Evolutionary conservation across 2,113 vertebrate species (phyloP).

Genomic region (Mus pahari): DNA sequence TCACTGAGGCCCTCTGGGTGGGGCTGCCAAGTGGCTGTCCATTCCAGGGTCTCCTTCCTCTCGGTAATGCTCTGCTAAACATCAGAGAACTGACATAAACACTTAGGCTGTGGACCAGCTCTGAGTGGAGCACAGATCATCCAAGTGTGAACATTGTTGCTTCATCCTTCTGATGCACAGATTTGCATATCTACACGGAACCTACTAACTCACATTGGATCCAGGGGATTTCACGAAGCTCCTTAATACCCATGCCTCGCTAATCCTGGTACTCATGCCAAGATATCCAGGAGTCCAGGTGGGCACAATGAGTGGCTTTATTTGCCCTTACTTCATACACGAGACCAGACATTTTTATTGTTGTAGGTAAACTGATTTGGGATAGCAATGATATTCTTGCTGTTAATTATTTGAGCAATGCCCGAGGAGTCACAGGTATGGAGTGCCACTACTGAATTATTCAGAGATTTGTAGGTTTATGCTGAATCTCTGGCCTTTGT

Average conservation of each 20-base stretch:
- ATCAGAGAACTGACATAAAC: constrained; percentile 38
- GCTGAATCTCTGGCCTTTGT: background rate
- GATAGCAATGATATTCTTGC: background rate
- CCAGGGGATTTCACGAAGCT: constrained; percentile 27
- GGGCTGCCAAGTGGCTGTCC: constrained; percentile 28
- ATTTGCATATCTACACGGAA: constrained; percentile 55
- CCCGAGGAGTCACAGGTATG: background rate
- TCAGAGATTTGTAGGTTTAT: background rate
- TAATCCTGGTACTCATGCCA: background rate
- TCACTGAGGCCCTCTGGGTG: constrained; percentile 33
- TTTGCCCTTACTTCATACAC: background rate
- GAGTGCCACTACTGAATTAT: background rate
- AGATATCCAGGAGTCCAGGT: background rate
- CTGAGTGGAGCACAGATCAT: constrained; percentile 68
- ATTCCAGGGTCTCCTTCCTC: constrained; percentile 52
- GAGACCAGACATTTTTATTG: background rate
- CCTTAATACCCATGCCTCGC: background rate
- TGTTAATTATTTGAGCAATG: background rate
- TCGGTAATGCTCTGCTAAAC: constrained; percentile 67
- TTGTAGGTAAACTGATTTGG: background rate
- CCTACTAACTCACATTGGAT: background rate
- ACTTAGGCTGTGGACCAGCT: constrained; percentile 60
- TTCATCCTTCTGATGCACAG: constrained; percentile 15
- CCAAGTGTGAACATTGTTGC: constrained; percentile 62
- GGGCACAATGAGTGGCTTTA: background rate